A percentile compares a stretch with the other conserved stretches of the same genome.
Conservation (phyloP, 2,113 vertebrate genomes). For the Aviceda subcristata region DNA sequence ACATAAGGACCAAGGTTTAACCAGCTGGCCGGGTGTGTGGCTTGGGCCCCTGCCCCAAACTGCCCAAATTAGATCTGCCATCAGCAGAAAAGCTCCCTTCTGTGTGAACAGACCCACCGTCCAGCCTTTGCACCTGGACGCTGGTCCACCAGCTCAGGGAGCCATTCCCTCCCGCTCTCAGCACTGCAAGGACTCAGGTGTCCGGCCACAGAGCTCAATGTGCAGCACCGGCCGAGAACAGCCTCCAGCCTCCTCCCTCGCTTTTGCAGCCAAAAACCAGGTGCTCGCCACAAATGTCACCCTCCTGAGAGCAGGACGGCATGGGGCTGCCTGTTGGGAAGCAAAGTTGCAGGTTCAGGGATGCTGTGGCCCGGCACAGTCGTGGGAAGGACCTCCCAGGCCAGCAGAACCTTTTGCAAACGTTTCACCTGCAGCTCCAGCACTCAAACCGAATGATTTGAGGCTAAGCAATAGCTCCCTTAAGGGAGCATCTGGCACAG, state of each 20-base stretch:
- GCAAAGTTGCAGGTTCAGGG: neutral
- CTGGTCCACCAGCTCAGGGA: rapidly evolving
- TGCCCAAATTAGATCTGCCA: rapidly evolving
- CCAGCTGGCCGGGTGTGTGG: neutral
- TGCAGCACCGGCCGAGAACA: rapidly evolving
- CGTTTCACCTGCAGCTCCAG: neutral
- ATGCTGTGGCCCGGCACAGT: rapidly evolving
- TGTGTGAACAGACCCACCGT: rapidly evolving
- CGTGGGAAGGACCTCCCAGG: rapidly evolving
- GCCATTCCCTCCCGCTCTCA: rapidly evolving
- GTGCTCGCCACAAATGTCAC: rapidly evolving
- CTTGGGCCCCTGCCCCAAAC: neutral
- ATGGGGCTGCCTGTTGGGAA: rapidly evolving
- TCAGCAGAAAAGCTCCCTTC: neutral
- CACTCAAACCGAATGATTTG: neutral
- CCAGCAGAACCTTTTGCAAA: neutral
- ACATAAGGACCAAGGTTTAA: neutral
- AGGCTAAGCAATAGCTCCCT: neutral
- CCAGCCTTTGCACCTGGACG: neutral
- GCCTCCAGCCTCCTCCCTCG: neutral
- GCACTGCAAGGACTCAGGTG: neutral
- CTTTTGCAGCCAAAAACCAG: neutral
- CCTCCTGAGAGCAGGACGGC: rapidly evolving
- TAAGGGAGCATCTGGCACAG: too few species aligned
- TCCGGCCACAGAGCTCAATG: rapidly evolving